Base-by-base conservation (phyloP, 92 coral and sea anemone species). In the Parazoanthus atlanticus region DNA sequence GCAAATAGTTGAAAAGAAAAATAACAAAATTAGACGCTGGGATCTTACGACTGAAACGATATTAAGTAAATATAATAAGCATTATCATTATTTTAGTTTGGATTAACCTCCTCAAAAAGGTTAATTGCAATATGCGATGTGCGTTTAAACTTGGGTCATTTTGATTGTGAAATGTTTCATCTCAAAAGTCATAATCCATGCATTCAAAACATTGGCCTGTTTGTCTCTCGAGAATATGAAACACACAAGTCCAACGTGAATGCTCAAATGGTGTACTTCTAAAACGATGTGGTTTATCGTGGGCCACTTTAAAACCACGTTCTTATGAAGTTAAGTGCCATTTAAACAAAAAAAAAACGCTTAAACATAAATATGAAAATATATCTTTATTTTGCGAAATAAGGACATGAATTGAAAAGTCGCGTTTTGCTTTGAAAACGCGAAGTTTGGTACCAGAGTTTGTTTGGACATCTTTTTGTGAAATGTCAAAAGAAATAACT, bases 341-440 rank as follows among this genome's bases (percentile, higher is more conserved):
- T 75, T 23, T 31, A 23, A 25, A 21, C 19, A 69, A 23, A 46
- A 46, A 29, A 40, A 84, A 40, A 84, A 25, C 30, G 17, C 15
- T 46, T 46, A 43, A 84, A 70, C 28, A 69, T 32, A 70, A 11
- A 70, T 38, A 43, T 21, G 26, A 84, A 71, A n/a, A 15, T 25
- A n/a, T 3, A 23, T 38, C 41, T 84, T 71, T 72, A 30, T 79
- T n/a, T 71, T 69, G 34, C 40, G 26, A 84, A 29, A 46, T 28
- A 9, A 56, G 70, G 17, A 81, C 38, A 41, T 9, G 23, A 82
- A 36, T 2, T 34, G 31, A 52, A 36, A 65, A 82, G 73, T 65
- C 17, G 86, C 86, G 86, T 82, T 82, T 82, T 82, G 86, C 86
- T 82, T 82, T 82, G 87, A 84, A 84, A 84, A 84, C 49, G 71